phyloP scores from a whole-genome alignment of 2,888 invertebrate species.

The Autographa pulchrina region DNA sequence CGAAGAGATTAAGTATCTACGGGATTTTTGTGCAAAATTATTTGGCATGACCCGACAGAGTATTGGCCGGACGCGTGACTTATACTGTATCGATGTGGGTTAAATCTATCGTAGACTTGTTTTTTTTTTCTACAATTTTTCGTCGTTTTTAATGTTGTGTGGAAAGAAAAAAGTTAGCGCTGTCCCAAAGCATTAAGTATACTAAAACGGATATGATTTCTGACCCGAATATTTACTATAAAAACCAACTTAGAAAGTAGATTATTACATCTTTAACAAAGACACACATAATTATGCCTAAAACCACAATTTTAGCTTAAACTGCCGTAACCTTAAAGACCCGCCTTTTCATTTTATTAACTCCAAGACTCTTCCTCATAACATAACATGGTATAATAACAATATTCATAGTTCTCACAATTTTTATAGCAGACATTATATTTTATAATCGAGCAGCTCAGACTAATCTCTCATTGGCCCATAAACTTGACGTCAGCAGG shows the following conservation, averaged over 20 bases:
- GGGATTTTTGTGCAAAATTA: constrained; percentile 30
- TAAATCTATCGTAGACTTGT: neutral
- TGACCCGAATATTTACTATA: neutral
- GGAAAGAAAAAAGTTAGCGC: neutral
- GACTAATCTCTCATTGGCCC: constrained; percentile 45
- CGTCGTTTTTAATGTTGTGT: too few species aligned
- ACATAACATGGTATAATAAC: constrained; percentile 5
- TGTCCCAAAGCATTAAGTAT: neutral
- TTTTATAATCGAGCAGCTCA: constrained; percentile 29
- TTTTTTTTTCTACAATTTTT: too few species aligned
- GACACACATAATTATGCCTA: neutral
- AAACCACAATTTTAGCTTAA: neutral
- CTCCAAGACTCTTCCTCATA: neutral
- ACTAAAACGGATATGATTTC: neutral
- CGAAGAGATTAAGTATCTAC: constrained; percentile 72
- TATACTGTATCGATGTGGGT: neutral
- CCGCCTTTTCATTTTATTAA: neutral
- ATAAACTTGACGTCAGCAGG: constrained; percentile 46
- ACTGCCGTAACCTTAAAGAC: neutral
- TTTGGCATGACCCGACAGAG: neutral
- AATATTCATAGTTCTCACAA: constrained; percentile 39
- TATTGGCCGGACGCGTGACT: neutral
- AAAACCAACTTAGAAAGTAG: neutral
- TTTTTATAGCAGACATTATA: constrained; percentile 34
- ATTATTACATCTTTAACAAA: neutral